phyloP scores from a whole-genome alignment of 2,113 vertebrate genomes.

The Mesoclemmys tuberculata region DNA sequence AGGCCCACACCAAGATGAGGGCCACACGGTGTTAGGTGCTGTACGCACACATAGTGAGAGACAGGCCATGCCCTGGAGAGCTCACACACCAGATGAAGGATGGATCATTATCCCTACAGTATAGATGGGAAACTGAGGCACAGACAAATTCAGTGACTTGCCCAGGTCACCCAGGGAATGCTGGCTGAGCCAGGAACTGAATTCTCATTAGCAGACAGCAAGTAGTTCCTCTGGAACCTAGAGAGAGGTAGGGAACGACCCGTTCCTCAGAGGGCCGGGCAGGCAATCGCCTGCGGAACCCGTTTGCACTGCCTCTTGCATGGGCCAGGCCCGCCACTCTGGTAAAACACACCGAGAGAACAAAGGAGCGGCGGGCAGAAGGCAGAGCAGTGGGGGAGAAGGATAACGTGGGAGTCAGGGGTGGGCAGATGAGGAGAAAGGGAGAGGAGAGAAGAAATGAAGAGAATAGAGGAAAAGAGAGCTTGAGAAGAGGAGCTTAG shows the following conservation, averaged over 20 bases:
- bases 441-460: not conserved
- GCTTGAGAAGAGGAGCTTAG: fast-evolving
- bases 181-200: not conserved
- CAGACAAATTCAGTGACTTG: not conserved
- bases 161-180: not conserved
- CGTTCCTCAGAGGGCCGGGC: fast-evolving
- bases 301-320: not conserved
- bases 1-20: not conserved
- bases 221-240: fast-evolving
- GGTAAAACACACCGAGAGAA: not conserved
- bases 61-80: not conserved
- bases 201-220: not conserved
- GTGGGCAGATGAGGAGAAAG: not conserved
- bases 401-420: fast-evolving
- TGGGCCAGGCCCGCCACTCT: not conserved
- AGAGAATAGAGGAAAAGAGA: not conserved
- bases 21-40: not conserved
- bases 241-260: too few relatives aligned
- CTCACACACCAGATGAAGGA: not conserved
- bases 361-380: not conserved
- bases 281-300: too few relatives aligned
- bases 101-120: not conserved
- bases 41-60: not conserved
- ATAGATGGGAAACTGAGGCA: not conserved
- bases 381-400: not conserved